A percentile compares a stretch with the other conserved stretches of the same genome.
These are phyloP conservation scores for Gymnogyps californianus DNA, from an alignment of 2,113 vertebrate genomes.

Conservation along the genomic window DNA sequence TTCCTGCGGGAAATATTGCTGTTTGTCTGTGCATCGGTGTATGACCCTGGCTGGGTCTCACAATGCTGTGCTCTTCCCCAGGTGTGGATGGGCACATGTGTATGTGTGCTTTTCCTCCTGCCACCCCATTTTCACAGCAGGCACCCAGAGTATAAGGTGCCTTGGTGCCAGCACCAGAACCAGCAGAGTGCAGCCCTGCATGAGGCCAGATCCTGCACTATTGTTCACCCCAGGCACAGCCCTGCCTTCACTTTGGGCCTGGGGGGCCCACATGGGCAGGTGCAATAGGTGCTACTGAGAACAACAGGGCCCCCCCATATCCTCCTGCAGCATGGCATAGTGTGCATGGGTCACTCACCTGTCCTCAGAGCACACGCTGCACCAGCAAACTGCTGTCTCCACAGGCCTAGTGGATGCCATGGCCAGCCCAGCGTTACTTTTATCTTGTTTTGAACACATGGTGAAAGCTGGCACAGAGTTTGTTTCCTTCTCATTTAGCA, in stretches of 20 bases:
- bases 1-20: neutral
- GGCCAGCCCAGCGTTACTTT: neutral
- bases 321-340: accelerated
- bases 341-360: accelerated
- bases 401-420: neutral
- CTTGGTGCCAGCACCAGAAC: neutral
- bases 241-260: neutral
- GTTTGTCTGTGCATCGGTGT: neutral
- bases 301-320: neutral
- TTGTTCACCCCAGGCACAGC: neutral
- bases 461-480: neutral
- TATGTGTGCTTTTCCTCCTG: neutral
- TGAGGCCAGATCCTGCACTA: neutral
- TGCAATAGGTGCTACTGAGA: neutral
- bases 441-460: neutral
- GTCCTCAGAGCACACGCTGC: neutral
- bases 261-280: accelerated
- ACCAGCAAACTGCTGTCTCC: neutral
- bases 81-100: no score
- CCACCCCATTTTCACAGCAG: neutral
- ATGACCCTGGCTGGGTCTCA: neutral
- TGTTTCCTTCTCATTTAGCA: conserved; percentile 17
- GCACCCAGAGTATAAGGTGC: no score
- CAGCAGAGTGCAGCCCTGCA: accelerated
- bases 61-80: neutral